phyloP scores from a whole-genome alignment of 2,113 vertebrate species.

The Gymnogyps californianus region DNA sequence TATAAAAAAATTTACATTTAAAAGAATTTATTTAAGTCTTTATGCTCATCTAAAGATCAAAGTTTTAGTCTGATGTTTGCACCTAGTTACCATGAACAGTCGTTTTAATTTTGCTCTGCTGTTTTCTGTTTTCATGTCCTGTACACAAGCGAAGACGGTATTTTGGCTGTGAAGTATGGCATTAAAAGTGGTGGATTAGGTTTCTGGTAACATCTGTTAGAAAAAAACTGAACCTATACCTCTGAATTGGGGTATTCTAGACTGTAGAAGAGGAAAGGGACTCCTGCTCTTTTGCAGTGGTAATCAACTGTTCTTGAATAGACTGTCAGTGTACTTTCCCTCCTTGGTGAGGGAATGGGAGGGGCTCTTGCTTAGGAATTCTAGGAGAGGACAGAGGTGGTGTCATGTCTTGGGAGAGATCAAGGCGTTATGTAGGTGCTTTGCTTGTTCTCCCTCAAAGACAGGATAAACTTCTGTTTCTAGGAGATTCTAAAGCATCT shows the following conservation, averaged over 20 bases:
- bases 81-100: not conserved
- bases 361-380: not conserved
- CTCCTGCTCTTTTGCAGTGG: not conserved
- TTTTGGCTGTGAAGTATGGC: not conserved
- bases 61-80: not conserved
- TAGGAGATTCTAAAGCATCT: not conserved
- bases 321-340: not conserved
- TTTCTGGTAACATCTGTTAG: not conserved
- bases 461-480: not conserved
- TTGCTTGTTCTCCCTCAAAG: not conserved
- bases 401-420: not conserved
- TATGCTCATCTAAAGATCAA: not conserved
- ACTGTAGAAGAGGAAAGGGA: not conserved
- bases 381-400: not conserved
- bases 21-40: not conserved
- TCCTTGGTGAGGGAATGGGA: not conserved
- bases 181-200: not conserved
- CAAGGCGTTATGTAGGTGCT: not conserved
- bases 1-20: not conserved
- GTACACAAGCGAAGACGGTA: not conserved
- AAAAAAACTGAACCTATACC: not conserved
- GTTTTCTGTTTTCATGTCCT: not conserved
- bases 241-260: not conserved
- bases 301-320: not conserved
- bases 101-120: not conserved